Percentiles rank a stretch among this genome's conserved stretches.
phyloP scores from a whole-genome alignment of 92 coral and sea anemone genomes.

The Paragorgia papillata region DNA sequence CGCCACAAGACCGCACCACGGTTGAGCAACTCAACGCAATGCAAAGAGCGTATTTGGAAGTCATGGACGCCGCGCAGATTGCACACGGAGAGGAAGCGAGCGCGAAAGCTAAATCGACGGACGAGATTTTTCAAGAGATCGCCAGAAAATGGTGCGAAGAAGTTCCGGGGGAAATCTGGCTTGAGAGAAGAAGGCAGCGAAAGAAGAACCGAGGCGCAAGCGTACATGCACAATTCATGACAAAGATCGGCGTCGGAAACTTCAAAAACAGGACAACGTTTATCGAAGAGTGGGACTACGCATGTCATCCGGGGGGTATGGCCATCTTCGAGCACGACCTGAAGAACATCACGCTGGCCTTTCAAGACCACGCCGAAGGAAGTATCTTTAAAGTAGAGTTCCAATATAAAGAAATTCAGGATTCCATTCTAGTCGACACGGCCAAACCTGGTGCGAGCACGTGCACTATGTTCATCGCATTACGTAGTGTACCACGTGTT shows the following conservation, averaged over 20 bases:
- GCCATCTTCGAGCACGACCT: constrained; percentile 80
- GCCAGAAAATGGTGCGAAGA: constrained; percentile 23
- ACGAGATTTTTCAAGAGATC: constrained; percentile 26
- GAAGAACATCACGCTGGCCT: constrained; percentile 55
- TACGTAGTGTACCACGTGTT: constrained; percentile 31
- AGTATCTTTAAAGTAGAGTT: constrained; percentile 67
- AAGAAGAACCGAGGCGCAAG: not conserved
- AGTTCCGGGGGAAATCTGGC: constrained; percentile 12
- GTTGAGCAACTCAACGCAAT: constrained; percentile 26
- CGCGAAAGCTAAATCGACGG: constrained; percentile 20
- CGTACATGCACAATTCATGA: constrained; percentile 4
- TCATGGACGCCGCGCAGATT: not conserved
- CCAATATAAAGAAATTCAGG: constrained; percentile 82
- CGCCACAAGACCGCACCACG: not conserved
- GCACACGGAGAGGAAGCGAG: not conserved
- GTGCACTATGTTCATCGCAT: constrained; percentile 3
- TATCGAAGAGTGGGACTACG: constrained; percentile 26
- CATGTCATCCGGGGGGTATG: constrained; percentile 30
- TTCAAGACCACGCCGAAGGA: constrained; percentile 27
- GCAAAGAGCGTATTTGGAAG: constrained; percentile 12
- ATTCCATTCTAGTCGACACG: constrained; percentile 65
- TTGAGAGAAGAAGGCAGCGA: not conserved
- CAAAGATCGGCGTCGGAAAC: constrained; percentile 26
- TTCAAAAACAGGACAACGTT: constrained; percentile 12
- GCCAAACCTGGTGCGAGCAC: constrained; percentile 23